phyloP scores from a whole-genome alignment of 2,888 invertebrate genomes.

The Hipparchia semele region DNA sequence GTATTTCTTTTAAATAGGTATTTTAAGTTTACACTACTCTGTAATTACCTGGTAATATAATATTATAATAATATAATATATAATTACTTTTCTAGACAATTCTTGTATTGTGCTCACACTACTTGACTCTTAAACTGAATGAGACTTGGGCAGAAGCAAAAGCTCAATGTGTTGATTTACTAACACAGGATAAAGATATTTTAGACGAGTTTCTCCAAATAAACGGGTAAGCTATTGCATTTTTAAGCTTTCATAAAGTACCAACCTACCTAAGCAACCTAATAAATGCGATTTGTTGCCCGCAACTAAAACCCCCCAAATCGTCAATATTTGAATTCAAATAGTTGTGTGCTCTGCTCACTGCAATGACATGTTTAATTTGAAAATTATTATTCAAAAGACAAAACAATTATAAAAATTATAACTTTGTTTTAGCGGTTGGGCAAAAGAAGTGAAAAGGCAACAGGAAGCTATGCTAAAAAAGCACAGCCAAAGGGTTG shows the following conservation, averaged over 20 bases:
- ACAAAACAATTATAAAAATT: background rate
- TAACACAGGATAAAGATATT: conserved; percentile 50
- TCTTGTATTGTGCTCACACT: conserved; percentile 65
- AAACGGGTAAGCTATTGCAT: conserved; percentile 48
- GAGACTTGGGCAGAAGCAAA: conserved; percentile 66
- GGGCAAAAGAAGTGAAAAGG: conserved; percentile 62
- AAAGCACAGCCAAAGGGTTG: conserved; percentile 54
- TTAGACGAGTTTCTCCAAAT: conserved; percentile 63
- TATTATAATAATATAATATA: no score
- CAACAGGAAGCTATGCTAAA: conserved; percentile 62
- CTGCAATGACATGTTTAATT: no score
- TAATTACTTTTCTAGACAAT: conserved; percentile 49
- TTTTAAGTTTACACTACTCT: no score
- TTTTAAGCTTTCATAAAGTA: background rate
- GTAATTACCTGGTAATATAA: no score
- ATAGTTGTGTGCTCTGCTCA: no score
- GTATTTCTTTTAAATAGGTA: no score
- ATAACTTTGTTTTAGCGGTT: conserved; percentile 56
- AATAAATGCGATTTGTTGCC: no score
- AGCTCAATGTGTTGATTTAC: conserved; percentile 43
- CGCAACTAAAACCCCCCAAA: no score
- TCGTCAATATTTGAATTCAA: no score
- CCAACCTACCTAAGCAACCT: background rate
- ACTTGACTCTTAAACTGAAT: conserved; percentile 62
- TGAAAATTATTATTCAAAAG: no score